Conservation (phyloP, 2,113 vertebrate species). For the Marmota flaviventris region DNA sequence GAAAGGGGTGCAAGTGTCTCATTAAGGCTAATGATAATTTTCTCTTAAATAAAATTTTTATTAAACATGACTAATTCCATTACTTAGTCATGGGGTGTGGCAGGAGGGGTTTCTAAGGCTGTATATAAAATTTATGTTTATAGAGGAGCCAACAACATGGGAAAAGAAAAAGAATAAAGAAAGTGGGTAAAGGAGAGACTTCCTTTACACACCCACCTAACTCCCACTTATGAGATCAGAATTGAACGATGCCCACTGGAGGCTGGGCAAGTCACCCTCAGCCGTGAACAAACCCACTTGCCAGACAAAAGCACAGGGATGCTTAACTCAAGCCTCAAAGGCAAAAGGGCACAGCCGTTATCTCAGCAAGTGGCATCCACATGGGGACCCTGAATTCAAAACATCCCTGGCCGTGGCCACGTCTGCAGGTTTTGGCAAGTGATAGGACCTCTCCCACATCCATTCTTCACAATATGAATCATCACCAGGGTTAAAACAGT, state of each 20-base stretch:
- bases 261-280: no score
- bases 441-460: neutral
- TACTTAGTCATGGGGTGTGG: neutral
- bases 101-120: neutral
- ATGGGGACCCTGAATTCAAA: neutral
- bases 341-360: neutral
- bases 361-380: no score
- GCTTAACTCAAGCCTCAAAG: neutral
- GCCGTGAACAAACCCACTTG: neutral
- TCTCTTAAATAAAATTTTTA: neutral
- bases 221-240: neutral
- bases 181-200: neutral
- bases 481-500: neutral
- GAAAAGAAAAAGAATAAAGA: neutral
- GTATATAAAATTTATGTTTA: neutral
- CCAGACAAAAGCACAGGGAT: neutral
- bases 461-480: neutral
- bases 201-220: neutral
- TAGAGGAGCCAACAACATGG: no score
- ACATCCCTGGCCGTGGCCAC: neutral
- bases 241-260: rapidly evolving
- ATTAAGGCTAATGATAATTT: neutral
- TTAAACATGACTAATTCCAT: neutral
- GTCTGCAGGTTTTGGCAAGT: neutral
- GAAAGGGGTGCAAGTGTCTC: neutral